A percentile compares a stretch with the other conserved stretches of the same genome.
These are phyloP conservation scores for Acestrorhynchus altus DNA, from an alignment of 2,797 vertebrate genomes.

Conservation along the genomic window DNA sequence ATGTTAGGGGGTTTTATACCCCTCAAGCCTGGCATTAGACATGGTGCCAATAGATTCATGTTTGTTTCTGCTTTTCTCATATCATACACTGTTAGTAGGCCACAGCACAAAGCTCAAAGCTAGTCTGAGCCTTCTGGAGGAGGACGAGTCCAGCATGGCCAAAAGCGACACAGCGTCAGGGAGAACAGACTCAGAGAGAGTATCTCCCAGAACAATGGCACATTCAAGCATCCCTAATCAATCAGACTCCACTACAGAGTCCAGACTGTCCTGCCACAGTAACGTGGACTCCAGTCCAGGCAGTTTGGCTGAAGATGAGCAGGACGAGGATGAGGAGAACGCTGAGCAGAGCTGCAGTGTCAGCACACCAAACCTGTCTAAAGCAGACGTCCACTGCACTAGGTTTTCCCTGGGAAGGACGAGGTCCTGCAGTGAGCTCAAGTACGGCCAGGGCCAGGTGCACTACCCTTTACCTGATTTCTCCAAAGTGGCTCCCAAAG, in stretches of 20 bases:
- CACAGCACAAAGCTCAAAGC: constrained; percentile 8
- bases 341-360: constrained; percentile 32
- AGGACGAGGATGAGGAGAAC: constrained; percentile 6
- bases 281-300: neutral
- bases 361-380: constrained; percentile 41
- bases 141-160: neutral
- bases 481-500: constrained; percentile 78
- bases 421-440: constrained; percentile 72
- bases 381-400: constrained; percentile 15
- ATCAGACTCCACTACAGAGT: constrained; percentile 13
- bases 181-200: neutral
- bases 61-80: neutral
- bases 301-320: constrained; percentile 4
- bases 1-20: no score
- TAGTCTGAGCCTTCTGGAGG: neutral
- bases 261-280: neutral
- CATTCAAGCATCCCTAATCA: constrained; percentile 25
- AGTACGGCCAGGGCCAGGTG: constrained; percentile 78
- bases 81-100: neutral
- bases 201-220: constrained; percentile 7
- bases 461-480: constrained; percentile 79
- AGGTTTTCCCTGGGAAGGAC: constrained; percentile 64
- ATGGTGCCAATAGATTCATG: no score
- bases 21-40: no score
- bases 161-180: neutral